Conservation (phyloP, 2,888 invertebrate genomes). For the Labia minor region DNA sequence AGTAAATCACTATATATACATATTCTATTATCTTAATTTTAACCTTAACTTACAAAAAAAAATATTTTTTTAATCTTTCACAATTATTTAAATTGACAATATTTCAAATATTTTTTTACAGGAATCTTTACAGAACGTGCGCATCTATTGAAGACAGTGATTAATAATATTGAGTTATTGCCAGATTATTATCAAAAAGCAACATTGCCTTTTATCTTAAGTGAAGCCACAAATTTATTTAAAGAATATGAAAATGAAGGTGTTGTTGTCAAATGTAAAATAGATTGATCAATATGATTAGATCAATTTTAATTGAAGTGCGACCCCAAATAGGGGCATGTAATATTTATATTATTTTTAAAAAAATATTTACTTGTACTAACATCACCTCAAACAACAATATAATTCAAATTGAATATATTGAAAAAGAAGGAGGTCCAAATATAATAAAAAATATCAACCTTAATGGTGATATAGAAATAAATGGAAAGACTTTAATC, state of each 20-base stretch:
- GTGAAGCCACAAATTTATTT: constrained; percentile 63
- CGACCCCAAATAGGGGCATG: constrained; percentile 49
- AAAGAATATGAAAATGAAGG: constrained; percentile 51
- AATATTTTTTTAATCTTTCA: too few relatives aligned
- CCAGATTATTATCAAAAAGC: constrained; percentile 74
- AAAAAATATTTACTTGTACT: constrained; percentile 39
- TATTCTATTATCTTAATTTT: too few relatives aligned
- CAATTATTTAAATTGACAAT: too few relatives aligned
- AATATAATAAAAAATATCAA: constrained; percentile 27
- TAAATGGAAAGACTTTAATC: constrained; percentile 31
- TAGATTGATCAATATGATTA: constrained; percentile 30
- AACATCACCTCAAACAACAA: constrained; percentile 29
- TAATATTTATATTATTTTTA: constrained; percentile 46
- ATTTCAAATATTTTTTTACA: constrained; percentile 31
- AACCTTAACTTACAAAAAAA: too few relatives aligned
- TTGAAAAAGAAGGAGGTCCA: constrained; percentile 23
- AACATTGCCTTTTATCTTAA: constrained; percentile 67
- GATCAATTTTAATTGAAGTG: constrained; percentile 47
- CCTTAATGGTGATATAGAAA: constrained; percentile 25
- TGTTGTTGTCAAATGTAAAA: constrained; percentile 30
- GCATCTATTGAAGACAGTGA: constrained; percentile 77
- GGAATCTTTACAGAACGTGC: constrained; percentile 76
- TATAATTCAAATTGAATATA: constrained; percentile 4
- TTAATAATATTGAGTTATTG: constrained; percentile 75
- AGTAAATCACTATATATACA: too few relatives aligned